Percentiles rank a stretch among this genome's conserved stretches.
phyloP scores from a whole-genome alignment of 2,113 vertebrate genomes.

The Cryptotis parvus region DNA sequence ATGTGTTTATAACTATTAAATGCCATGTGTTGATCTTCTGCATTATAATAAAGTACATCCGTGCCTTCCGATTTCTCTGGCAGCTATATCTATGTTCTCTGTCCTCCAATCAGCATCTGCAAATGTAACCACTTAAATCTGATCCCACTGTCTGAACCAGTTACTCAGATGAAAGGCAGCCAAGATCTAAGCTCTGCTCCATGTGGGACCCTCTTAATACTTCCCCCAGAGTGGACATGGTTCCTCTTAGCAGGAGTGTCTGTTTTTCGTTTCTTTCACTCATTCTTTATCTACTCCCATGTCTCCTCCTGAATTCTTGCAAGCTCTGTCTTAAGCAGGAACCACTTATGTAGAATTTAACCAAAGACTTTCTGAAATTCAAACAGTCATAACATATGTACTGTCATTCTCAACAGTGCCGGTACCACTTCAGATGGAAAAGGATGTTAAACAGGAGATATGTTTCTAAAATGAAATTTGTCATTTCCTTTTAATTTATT shows the following conservation, averaged over 20 bases:
- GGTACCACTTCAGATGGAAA: constrained; percentile 69
- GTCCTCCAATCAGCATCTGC: constrained; percentile 80
- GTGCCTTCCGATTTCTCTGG: constrained; percentile 70
- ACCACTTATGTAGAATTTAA: constrained; percentile 82
- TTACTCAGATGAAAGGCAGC: constrained; percentile 87
- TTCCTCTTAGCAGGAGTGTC: constrained; percentile 82
- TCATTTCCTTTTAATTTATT: background rate
- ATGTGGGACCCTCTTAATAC: constrained; percentile 78
- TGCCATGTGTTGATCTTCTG: constrained; percentile 61
- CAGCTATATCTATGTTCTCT: constrained; percentile 73
- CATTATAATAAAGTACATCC: constrained; percentile 69
- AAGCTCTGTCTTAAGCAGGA: constrained; percentile 83
- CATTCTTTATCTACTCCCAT: constrained; percentile 83
- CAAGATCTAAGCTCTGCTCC: constrained; percentile 80
- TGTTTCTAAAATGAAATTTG: constrained; percentile 56
- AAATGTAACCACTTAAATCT: constrained; percentile 86
- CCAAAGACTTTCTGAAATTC: constrained; percentile 83
- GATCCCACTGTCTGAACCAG: constrained; percentile 85
- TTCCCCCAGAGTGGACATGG: constrained; percentile 61
- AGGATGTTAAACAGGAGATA: constrained; percentile 71
- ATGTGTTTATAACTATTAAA: constrained; percentile 69
- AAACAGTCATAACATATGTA: constrained; percentile 80
- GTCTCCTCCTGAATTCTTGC: constrained; percentile 81
- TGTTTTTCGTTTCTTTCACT: constrained; percentile 87
- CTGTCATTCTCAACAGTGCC: constrained; percentile 73